Percentiles rank a stretch among this genome's conserved stretches.
These are phyloP conservation scores for Castor canadensis DNA, from an alignment of 2,113 vertebrate species.

Conservation along the genomic window DNA sequence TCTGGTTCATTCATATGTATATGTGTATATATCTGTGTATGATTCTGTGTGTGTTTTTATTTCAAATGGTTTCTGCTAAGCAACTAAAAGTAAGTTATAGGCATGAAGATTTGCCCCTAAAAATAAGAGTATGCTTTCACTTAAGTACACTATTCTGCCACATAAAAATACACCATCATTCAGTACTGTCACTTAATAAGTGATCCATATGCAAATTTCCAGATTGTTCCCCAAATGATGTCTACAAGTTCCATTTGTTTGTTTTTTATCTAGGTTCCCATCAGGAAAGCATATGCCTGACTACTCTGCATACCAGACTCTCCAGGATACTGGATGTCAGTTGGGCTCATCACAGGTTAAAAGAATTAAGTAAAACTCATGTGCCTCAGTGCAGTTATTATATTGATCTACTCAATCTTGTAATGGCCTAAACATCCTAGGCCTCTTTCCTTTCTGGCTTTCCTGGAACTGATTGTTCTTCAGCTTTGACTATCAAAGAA, in stretches of 20 bases:
- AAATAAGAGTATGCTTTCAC: neutral
- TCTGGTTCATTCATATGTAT: neutral
- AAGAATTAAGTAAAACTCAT: neutral
- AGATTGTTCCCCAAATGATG: neutral
- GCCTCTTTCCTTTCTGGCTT: neutral
- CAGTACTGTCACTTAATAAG: neutral
- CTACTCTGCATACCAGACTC: neutral
- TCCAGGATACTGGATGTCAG: neutral
- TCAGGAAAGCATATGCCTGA: neutral
- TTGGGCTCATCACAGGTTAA: neutral
- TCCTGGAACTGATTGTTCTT: neutral
- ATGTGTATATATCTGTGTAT: no score
- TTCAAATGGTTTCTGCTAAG: conserved; percentile 38
- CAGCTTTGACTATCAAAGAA: neutral
- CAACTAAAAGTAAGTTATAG: neutral
- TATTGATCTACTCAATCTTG: neutral
- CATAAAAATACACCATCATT: conserved; percentile 8
- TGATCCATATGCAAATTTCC: neutral
- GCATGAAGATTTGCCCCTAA: neutral
- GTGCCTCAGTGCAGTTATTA: neutral
- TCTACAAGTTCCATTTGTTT: neutral
- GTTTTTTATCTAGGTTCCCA: neutral
- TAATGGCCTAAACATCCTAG: neutral
- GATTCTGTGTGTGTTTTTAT: neutral
- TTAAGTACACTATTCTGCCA: neutral